Conservation (phyloP, 2,113 vertebrate species). For the Opisthocomus hoazin region DNA sequence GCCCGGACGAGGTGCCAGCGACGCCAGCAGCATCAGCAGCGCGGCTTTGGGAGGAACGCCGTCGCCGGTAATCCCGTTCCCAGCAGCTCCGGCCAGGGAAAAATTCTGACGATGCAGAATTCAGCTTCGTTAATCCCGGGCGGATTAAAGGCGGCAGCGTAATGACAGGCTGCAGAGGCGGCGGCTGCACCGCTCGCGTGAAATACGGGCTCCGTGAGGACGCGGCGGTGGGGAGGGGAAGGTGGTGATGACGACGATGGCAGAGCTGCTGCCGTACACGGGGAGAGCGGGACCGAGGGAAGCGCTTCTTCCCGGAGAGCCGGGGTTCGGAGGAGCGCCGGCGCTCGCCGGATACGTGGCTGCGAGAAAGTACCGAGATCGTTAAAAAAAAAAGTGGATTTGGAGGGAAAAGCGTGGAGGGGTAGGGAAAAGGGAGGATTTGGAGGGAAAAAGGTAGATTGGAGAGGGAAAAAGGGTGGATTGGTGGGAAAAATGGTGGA, state of each 20-base stretch:
- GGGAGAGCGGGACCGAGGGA: neutral
- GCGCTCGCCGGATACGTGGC: neutral
- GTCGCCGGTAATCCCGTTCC: neutral
- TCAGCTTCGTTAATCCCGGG: neutral
- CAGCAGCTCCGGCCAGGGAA: neutral
- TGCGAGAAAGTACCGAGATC: too few species aligned
- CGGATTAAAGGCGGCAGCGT: neutral
- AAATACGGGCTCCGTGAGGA: neutral
- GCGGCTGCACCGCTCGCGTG: neutral
- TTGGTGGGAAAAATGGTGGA: too few species aligned
- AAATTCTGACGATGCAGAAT: neutral
- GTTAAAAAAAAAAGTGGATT: neutral
- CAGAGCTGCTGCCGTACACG: rapidly evolving
- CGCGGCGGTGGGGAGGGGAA: neutral
- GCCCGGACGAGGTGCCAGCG: neutral
- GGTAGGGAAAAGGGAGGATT: too few species aligned
- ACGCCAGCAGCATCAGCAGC: neutral
- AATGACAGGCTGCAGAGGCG: neutral
- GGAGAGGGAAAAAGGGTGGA: too few species aligned
- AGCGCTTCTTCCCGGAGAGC: neutral
- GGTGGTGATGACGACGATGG: neutral
- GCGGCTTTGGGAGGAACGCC: neutral
- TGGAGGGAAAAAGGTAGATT: too few species aligned
- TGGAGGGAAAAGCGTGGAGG: too few species aligned
- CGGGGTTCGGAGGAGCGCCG: neutral